These are phyloP conservation scores for Lipotes vexillifer DNA, from an alignment of 2,113 vertebrate species.

Conservation along the genomic window DNA sequence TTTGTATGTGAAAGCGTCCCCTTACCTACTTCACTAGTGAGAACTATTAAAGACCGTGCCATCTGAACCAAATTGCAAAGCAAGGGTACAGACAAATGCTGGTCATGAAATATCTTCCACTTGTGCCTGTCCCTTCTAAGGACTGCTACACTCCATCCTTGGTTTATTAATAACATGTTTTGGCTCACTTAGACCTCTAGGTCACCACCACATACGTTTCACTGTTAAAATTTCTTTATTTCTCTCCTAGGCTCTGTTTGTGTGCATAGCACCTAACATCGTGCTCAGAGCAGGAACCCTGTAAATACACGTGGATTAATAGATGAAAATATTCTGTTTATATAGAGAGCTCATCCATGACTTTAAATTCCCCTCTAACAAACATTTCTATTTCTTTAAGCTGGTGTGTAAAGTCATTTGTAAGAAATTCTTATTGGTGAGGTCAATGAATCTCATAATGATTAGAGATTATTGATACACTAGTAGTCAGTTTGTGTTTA, in stretches of 20 bases:
- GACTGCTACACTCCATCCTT: background rate
- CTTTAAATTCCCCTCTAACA: constrained; percentile 9
- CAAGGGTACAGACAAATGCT: background rate
- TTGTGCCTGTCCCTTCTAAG: background rate
- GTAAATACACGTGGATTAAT: background rate
- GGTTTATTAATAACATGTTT: background rate
- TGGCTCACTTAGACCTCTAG: background rate
- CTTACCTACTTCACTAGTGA: background rate
- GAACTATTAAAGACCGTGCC: background rate
- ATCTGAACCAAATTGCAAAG: background rate
- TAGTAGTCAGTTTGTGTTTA: constrained; percentile 32
- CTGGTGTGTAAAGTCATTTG: background rate
- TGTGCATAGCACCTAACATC: background rate
- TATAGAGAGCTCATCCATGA: background rate
- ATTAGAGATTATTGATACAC: constrained; percentile 14
- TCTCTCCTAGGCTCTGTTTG: background rate
- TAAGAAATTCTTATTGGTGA: background rate
- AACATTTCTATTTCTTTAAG: background rate
- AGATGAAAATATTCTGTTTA: background rate
- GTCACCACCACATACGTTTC: background rate
- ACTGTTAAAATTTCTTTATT: background rate
- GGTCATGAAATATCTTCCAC: background rate
- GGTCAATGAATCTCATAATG: background rate
- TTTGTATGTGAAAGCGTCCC: background rate
- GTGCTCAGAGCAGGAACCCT: background rate